Conservation (phyloP, 2,113 vertebrate genomes). For the Muscicapa adusta region DNA sequence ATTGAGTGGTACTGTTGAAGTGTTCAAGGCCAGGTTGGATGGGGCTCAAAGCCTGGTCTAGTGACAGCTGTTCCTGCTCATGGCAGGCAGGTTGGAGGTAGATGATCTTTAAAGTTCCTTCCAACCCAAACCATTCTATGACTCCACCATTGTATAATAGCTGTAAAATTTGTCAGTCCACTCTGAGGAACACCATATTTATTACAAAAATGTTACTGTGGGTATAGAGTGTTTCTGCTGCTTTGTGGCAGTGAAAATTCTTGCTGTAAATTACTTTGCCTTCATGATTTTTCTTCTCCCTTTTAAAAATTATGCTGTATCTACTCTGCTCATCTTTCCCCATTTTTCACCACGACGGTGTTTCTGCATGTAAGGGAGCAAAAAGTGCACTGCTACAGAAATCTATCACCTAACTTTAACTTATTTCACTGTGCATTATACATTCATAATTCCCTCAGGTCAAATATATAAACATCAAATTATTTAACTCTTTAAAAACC, state of each 20-base stretch:
- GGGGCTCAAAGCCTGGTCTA: not conserved
- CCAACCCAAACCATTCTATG: not conserved
- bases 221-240: not conserved
- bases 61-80: not conserved
- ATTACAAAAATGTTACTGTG: not conserved
- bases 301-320: not conserved
- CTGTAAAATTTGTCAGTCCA: not conserved
- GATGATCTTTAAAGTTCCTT: not conserved
- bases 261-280: not conserved
- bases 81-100: not conserved
- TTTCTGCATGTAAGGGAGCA: not conserved
- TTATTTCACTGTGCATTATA: not conserved
- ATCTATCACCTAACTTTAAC: not conserved
- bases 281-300: not conserved
- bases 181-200: not conserved
- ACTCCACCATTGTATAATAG: not conserved
- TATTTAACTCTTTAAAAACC: not conserved
- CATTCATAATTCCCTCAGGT: not conserved
- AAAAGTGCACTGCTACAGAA: not conserved
- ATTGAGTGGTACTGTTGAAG: not conserved
- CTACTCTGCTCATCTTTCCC: not conserved
- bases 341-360: not conserved
- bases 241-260: not conserved
- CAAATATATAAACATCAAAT: not conserved
- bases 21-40: not conserved